Conservation (phyloP, 2,797 vertebrate species). For the Tenualosa ilisha region DNA sequence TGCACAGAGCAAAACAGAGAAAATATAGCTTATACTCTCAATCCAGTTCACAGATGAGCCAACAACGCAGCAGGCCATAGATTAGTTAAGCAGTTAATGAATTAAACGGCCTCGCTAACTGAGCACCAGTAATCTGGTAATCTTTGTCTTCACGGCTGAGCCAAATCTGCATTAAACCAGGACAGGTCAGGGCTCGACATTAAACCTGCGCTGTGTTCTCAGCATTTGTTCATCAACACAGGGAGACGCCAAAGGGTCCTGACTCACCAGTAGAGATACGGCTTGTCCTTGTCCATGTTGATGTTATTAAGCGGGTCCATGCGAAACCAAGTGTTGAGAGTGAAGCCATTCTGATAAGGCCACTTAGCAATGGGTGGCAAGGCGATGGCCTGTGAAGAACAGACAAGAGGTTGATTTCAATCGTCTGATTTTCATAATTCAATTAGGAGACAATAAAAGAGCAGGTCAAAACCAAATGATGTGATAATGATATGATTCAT, state of each 20-base stretch:
- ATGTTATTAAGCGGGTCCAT: constrained; percentile 99
- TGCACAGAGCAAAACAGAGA: no score
- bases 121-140: not conserved
- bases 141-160: not conserved
- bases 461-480: not conserved
- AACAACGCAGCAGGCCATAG: not conserved
- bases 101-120: not conserved
- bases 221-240: no score
- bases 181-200: not conserved
- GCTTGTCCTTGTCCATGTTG: constrained; percentile 99
- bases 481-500: not conserved
- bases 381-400: constrained; percentile 86
- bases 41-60: not conserved
- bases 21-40: not conserved
- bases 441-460: not conserved
- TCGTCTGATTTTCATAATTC: not conserved
- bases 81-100: not conserved
- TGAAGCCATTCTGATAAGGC: constrained; percentile 99
- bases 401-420: not conserved
- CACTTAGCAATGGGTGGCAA: constrained; percentile 99
- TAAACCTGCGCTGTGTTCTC: not conserved
- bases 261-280: constrained; percentile 98
- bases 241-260: not conserved
- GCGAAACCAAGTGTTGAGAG: constrained; percentile 99
- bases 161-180: not conserved